Base-by-base conservation (phyloP, 2,888 invertebrate species). In the Zygothrica quintamaculata region DNA sequence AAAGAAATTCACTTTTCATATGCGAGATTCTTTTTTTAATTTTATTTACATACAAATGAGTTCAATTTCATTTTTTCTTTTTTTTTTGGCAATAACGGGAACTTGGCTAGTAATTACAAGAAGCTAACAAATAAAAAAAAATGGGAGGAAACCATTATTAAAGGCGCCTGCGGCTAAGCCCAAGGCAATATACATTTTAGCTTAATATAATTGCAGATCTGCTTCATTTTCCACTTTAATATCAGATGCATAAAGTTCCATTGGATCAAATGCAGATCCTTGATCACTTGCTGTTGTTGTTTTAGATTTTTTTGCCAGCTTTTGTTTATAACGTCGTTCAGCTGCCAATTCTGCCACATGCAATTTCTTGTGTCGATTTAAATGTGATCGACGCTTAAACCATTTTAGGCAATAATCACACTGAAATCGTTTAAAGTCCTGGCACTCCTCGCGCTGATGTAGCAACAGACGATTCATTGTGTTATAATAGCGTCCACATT, bases 401-500 rank as follows among this genome's bases (percentile, higher is more conserved):
- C 73, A 80, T 55, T 89, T 90, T n/a, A 76, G 74, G 55, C 90
- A 90, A 33, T 78, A 70, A 37, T 78, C 77, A 56, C 90, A 90
- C 33, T 84, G 76, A 40, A 90, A 90, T 11, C 79, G 84, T 57
- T 88, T 88, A 26, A 82, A 79, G 34, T 80, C 78, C 55, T 86
- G 82, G 64, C 90, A 90, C 66, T 90, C 89, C 56, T 88, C 69
- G 1, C 79, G 84, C 42, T 88, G 65, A 62, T 90, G 90, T 48
- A 86, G 72, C 74, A 76, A 62, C 80, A 90, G 77, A 42, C 85
- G 87, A 51, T 74, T 76, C 55, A 77, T 47, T 1, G 87, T 84
- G 53, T 87, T 76, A 66, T 89, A 90, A 61, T 90, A 89, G 71
- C 92, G 92, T 64, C 92, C 92, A 69, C 93, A 92, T 70, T 92